Evolutionary conservation across 2,888 invertebrate genomes (phyloP).

Genomic region (Synanthedon tipuliformis): DNA sequence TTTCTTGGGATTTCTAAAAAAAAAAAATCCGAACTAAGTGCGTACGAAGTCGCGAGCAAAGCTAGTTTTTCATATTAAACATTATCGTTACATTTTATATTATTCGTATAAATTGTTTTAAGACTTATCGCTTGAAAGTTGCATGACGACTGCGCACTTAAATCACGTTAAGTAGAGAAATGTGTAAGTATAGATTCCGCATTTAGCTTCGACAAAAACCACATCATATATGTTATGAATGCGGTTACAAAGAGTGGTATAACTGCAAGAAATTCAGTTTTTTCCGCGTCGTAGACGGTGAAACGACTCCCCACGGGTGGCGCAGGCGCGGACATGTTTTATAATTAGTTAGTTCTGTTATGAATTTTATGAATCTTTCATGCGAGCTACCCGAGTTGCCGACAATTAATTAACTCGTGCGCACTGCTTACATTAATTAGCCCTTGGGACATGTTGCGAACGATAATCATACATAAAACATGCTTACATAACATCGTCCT

Average conservation of each 20-base stretch:
- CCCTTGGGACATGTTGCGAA: constrained; percentile 42
- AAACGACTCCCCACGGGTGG: constrained; percentile 47
- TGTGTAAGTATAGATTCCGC: constrained; percentile 2
- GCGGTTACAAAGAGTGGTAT: constrained; percentile 10
- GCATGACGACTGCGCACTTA: constrained; percentile 2
- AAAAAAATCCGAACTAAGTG: too few species aligned
- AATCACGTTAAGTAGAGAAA: too few species aligned
- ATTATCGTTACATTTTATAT: too few species aligned
- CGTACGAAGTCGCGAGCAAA: too few species aligned
- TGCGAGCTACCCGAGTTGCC: constrained; percentile 47
- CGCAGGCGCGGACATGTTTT: constrained; percentile 46
- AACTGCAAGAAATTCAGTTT: constrained; percentile 14
- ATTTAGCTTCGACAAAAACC: constrained; percentile 19
- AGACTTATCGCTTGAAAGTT: too few species aligned
- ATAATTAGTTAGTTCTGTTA: constrained; percentile 64
- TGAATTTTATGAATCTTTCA: constrained; percentile 68
- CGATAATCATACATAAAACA: constrained; percentile 50
- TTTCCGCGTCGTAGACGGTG: constrained; percentile 7
- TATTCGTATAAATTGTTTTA: too few species aligned
- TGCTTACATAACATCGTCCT: background rate
- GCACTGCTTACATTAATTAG: constrained; percentile 63
- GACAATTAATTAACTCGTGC: constrained; percentile 62
- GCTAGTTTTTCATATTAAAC: too few species aligned
- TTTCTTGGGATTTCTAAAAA: too few species aligned
- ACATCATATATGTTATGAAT: constrained; percentile 12